Evolutionary conservation across 2,888 invertebrate species (phyloP).

Genomic region (Fragum sueziense): DNA sequence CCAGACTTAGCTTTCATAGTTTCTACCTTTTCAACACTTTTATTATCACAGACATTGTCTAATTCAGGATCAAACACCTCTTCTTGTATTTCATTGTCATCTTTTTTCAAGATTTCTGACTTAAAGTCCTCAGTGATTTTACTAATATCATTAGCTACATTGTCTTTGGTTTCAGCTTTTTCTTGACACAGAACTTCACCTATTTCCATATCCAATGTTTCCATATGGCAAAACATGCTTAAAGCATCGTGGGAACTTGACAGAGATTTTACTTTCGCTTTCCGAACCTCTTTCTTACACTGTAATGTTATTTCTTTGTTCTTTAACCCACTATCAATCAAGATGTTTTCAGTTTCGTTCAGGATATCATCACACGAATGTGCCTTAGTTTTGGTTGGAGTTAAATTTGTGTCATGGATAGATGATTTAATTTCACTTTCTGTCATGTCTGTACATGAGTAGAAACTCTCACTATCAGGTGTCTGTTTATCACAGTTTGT

Average conservation of each 20-base stretch:
- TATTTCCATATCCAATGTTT: constrained; percentile 27
- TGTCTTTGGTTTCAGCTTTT: neutral
- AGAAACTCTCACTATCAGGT: constrained; percentile 26
- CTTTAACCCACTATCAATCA: constrained; percentile 22
- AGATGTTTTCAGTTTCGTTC: constrained; percentile 27
- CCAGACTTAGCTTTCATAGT: neutral
- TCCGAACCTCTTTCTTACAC: constrained; percentile 46
- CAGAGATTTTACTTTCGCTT: constrained; percentile 56
- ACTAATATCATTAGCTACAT: neutral
- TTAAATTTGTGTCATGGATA: constrained; percentile 17
- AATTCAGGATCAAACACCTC: neutral
- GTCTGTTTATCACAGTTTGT: constrained; percentile 18
- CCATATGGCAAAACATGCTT: constrained; percentile 35
- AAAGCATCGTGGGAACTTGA: constrained; percentile 63
- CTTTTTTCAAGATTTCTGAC: neutral
- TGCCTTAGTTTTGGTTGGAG: constrained; percentile 21
- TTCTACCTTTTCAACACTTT: neutral
- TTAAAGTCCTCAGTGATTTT: neutral
- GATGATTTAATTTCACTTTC: constrained; percentile 24
- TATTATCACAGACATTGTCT: constrained; percentile 22
- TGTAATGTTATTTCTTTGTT: constrained; percentile 22
- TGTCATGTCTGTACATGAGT: constrained; percentile 37
- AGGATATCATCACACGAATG: constrained; percentile 52
- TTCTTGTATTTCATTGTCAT: neutral
- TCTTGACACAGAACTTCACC: constrained; percentile 8